A percentile compares a stretch with the other conserved stretches of the same genome.
Conservation (phyloP, 2,888 invertebrate genomes). For the Pyrgus malvae region DNA sequence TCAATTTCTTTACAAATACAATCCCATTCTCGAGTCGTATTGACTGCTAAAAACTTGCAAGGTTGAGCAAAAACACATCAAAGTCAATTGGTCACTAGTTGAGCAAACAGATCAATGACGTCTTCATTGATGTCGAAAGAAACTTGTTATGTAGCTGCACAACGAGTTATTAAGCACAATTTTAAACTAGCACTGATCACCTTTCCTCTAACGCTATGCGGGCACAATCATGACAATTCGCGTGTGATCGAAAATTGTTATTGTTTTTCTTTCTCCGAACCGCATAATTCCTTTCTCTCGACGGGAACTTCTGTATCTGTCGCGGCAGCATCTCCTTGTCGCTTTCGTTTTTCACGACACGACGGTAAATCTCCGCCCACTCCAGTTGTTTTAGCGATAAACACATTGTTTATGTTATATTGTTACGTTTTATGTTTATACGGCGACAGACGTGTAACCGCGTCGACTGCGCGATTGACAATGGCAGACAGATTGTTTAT, state of each 20-base stretch:
- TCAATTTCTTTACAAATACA: background rate
- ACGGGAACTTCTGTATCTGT: slow-evolving; percentile 84
- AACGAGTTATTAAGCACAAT: slow-evolving; percentile 3
- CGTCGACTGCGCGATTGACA: slow-evolving; percentile 42
- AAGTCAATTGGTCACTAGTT: slow-evolving; percentile 5
- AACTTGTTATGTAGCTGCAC: slow-evolving; percentile 9
- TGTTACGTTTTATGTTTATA: background rate
- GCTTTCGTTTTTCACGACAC: slow-evolving; percentile 52
- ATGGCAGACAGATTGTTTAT: slow-evolving; percentile 36
- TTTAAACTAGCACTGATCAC: slow-evolving; percentile 38
- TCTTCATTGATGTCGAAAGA: background rate
- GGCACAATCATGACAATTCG: slow-evolving; percentile 66
- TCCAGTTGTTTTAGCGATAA: slow-evolving; percentile 69
- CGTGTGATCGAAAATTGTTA: slow-evolving; percentile 60
- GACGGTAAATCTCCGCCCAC: slow-evolving; percentile 65
- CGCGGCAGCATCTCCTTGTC: slow-evolving; percentile 44
- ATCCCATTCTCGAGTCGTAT: background rate
- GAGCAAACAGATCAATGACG: slow-evolving; percentile 10
- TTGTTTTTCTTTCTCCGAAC: slow-evolving; percentile 82
- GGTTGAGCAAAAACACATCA: slow-evolving; percentile 11
- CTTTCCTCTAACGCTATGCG: slow-evolving; percentile 62
- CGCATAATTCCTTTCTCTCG: slow-evolving; percentile 85
- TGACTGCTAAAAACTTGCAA: background rate
- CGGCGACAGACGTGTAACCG: slow-evolving; percentile 30
- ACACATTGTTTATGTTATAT: slow-evolving; percentile 52